phyloP scores from a whole-genome alignment of 2,113 vertebrate species.

The Rhipidura dahli region DNA sequence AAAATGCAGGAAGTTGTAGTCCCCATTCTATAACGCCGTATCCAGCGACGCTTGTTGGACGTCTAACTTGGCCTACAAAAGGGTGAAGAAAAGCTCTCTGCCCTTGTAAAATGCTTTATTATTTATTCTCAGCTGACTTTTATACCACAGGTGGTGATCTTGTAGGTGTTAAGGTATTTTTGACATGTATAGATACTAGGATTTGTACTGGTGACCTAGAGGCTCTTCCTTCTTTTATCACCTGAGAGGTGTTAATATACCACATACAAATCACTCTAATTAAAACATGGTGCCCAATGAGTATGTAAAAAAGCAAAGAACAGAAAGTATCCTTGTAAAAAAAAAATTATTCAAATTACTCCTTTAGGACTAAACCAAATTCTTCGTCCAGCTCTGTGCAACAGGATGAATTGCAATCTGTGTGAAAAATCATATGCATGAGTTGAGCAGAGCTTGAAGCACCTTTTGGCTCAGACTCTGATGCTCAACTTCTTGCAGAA shows the following conservation, averaged over 20 bases:
- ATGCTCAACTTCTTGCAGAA: not conserved
- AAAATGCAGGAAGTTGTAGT: not conserved
- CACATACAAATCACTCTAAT: rapidly evolving
- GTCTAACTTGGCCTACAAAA: not conserved
- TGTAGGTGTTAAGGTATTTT: not conserved
- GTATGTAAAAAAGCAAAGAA: not conserved
- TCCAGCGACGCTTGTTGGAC: not conserved
- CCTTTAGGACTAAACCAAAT: not conserved
- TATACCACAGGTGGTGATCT: not conserved
- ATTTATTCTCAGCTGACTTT: not conserved
- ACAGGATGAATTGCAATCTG: not conserved
- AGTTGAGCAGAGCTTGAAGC: not conserved
- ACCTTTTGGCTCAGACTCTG: not conserved
- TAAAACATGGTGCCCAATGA: not conserved
- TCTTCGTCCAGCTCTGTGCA: not conserved
- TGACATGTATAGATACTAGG: not conserved
- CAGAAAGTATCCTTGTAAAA: not conserved
- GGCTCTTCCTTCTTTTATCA: not conserved
- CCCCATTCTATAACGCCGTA: not conserved
- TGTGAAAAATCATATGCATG: not conserved
- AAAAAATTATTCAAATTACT: not conserved
- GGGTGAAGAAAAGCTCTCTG: not conserved
- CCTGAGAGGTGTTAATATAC: not conserved
- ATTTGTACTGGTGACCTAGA: not conserved
- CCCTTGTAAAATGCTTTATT: not conserved